phyloP scores from a whole-genome alignment of 2,888 invertebrate species.

The Diaphora mendica region DNA sequence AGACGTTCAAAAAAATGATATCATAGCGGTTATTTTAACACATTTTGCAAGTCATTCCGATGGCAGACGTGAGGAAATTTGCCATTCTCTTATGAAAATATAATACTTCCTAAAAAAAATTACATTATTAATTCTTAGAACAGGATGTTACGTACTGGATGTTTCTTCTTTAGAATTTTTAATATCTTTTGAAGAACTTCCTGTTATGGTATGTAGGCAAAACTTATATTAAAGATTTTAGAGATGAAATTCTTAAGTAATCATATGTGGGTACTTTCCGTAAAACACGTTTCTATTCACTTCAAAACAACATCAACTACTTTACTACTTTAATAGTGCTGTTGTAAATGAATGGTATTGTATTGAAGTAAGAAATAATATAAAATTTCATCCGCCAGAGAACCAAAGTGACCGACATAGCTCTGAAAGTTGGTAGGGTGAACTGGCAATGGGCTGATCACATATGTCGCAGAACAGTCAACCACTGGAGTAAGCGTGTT shows the following conservation, averaged over 20 bases:
- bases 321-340: background rate
- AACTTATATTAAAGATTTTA: background rate
- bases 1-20: too few relatives aligned
- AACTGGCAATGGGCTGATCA: too few relatives aligned
- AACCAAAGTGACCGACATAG: too few relatives aligned
- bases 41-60: too few relatives aligned
- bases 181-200: background rate
- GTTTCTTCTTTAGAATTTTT: conserved; percentile 4
- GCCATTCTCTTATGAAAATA: background rate
- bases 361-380: too few relatives aligned
- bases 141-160: background rate
- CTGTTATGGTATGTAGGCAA: background rate
- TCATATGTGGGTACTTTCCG: background rate
- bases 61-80: too few relatives aligned
- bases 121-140: background rate
- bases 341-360: too few relatives aligned
- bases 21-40: too few relatives aligned
- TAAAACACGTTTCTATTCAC: background rate
- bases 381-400: too few relatives aligned
- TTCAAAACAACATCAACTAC: background rate
- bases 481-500: too few relatives aligned
- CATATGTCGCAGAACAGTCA: too few relatives aligned
- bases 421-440: too few relatives aligned
- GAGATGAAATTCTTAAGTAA: background rate
- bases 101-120: background rate